These are phyloP conservation scores for Enteromius argenteus DNA, from an alignment of 2,797 vertebrate genomes.

Conservation along the genomic window DNA sequence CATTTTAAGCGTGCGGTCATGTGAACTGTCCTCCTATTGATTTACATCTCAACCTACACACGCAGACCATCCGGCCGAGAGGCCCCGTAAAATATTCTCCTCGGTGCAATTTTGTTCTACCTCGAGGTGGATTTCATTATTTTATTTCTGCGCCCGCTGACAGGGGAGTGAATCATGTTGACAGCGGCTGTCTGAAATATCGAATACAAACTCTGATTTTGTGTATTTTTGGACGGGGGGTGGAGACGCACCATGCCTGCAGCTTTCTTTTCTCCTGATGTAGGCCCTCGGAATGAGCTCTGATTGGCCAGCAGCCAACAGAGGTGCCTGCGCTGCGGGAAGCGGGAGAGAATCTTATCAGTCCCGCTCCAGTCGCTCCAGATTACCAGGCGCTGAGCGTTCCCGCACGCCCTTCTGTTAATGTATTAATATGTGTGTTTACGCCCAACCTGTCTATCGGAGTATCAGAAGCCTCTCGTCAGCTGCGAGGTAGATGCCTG, in stretches of 20 bases:
- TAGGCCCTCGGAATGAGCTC: slow-evolving; percentile 68
- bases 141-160: slow-evolving; percentile 81
- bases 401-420: slow-evolving; percentile 68
- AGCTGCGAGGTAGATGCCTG: slow-evolving; percentile 35
- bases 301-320: slow-evolving; percentile 77
- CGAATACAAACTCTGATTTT: slow-evolving; percentile 78
- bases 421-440: slow-evolving; percentile 65
- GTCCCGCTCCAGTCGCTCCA: slow-evolving; percentile 70
- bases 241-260: slow-evolving; percentile 76
- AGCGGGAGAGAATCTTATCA: slow-evolving; percentile 75
- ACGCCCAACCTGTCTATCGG: slow-evolving; percentile 50
- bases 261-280: slow-evolving; percentile 72
- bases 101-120: slow-evolving; percentile 82
- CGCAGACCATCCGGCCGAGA: slow-evolving; percentile 70
- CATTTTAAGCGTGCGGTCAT: slow-evolving; percentile 23
- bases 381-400: slow-evolving; percentile 69
- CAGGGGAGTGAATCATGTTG: slow-evolving; percentile 86
- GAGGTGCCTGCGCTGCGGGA: slow-evolving; percentile 70
- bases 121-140: slow-evolving; percentile 86
- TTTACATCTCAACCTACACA: slow-evolving; percentile 45
- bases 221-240: slow-evolving; percentile 80
- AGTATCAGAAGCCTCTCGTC: slow-evolving; percentile 53
- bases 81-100: slow-evolving; percentile 78
- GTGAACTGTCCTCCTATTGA: slow-evolving; percentile 63
- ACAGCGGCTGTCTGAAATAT: slow-evolving; percentile 82